These are phyloP conservation scores for Donacobius atricapilla DNA, from an alignment of 2,113 vertebrate species.

Conservation along the genomic window DNA sequence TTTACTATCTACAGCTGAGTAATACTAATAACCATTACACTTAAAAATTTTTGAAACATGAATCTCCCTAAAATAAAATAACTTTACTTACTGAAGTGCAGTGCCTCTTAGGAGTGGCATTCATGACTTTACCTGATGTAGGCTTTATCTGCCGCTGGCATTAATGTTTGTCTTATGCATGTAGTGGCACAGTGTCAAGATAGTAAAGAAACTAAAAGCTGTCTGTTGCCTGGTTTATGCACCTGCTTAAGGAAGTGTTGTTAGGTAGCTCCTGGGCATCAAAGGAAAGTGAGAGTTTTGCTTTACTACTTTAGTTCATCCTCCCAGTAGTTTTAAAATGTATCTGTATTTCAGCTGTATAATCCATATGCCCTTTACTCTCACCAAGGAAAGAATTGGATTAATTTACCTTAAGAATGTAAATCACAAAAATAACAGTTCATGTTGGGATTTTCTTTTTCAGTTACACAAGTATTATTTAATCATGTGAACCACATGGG, in stretches of 20 bases:
- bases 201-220: not conserved
- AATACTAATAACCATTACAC: not conserved
- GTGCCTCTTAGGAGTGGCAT: not conserved
- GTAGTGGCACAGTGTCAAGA: not conserved
- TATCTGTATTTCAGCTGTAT: accelerated
- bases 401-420: not conserved
- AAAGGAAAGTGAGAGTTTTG: not conserved
- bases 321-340: not conserved
- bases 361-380: not conserved
- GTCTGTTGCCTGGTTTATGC: not conserved
- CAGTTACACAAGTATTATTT: conserved; percentile 85
- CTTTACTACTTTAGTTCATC: not conserved
- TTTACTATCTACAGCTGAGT: not conserved
- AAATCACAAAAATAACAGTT: not conserved
- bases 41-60: not conserved
- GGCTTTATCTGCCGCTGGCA: not conserved
- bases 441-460: conserved; percentile 25
- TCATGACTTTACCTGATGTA: not conserved
- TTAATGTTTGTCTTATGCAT: not conserved
- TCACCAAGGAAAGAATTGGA: not conserved
- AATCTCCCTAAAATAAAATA: not conserved
- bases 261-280: not conserved
- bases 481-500: conserved; percentile 77
- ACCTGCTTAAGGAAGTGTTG: not conserved
- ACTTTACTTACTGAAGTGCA: not conserved